These are phyloP conservation scores for Porites rus DNA, from an alignment of 92 coral and sea anemone species.

Conservation along the genomic window DNA sequence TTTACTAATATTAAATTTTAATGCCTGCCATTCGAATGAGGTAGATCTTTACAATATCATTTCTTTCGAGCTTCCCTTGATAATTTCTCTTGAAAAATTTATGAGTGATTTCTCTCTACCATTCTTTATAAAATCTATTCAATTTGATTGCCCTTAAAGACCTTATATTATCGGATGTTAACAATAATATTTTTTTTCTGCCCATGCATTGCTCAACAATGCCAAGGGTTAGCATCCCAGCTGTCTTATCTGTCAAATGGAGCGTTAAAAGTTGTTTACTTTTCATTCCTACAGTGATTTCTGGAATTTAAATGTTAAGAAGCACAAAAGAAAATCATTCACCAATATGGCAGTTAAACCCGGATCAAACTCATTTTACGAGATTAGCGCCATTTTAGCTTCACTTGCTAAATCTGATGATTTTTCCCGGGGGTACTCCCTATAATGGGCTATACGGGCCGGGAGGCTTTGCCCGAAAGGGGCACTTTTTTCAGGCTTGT, in stretches of 20 bases:
- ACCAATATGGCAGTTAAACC: neutral
- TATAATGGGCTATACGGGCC: too few species aligned
- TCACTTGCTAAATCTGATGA: neutral
- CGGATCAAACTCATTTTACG: neutral
- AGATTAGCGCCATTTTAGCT: neutral
- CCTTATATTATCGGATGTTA: neutral
- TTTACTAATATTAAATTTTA: neutral
- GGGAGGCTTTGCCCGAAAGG: too few species aligned
- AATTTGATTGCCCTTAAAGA: neutral
- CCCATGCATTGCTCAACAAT: neutral
- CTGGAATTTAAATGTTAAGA: neutral
- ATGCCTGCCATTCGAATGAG: neutral
- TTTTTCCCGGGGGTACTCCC: neutral
- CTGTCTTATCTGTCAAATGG: slow-evolving; percentile 11
- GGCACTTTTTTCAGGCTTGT: too few species aligned
- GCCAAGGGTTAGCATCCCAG: neutral
- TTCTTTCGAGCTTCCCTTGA: neutral
- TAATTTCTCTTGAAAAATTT: neutral
- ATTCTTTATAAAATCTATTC: neutral
- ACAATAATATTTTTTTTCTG: slow-evolving; percentile 8
- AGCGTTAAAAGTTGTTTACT: neutral
- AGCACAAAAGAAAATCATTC: neutral
- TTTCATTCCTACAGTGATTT: neutral
- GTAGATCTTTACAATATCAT: neutral
- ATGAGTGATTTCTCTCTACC: neutral